phyloP scores from a whole-genome alignment of 2,888 invertebrate species.

The Scaptomyza parva region DNA sequence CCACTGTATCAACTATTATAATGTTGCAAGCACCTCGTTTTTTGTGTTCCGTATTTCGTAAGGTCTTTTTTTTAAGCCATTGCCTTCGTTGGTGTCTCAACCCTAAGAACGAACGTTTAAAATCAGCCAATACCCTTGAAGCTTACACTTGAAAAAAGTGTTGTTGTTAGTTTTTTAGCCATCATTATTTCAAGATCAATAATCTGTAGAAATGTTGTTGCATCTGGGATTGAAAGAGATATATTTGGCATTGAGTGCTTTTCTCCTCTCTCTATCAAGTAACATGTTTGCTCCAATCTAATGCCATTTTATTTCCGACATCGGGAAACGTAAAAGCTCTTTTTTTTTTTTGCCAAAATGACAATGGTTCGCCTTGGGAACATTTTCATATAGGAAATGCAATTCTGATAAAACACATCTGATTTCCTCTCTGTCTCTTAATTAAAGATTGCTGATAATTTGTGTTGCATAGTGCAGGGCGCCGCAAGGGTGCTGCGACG shows the following conservation, averaged over 20 bases:
- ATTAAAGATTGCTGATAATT: background rate
- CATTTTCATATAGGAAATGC: no score
- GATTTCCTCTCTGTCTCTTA: background rate
- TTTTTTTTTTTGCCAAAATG: no score
- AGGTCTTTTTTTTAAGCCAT: slow-evolving; percentile 19
- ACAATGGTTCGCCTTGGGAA: no score
- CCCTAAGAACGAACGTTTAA: slow-evolving; percentile 18
- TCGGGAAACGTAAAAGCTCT: no score
- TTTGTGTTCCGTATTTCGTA: slow-evolving; percentile 42
- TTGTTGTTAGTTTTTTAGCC: background rate
- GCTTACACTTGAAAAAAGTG: slow-evolving; percentile 33
- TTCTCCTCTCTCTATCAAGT: no score
- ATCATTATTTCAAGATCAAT: slow-evolving; percentile 22
- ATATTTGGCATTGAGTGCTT: no score
- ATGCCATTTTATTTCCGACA: background rate
- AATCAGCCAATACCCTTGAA: slow-evolving; percentile 25
- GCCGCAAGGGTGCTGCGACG: background rate
- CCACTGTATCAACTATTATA: slow-evolving; percentile 25
- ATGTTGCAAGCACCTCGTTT: slow-evolving; percentile 27
- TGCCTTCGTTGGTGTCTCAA: slow-evolving; percentile 9
- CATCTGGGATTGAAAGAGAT: background rate
- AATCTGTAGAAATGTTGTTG: background rate
- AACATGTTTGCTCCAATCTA: background rate
- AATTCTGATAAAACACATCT: no score
- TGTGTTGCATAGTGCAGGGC: background rate